Conservation (phyloP, 2,797 vertebrate genomes). For the Morus bassanus region DNA sequence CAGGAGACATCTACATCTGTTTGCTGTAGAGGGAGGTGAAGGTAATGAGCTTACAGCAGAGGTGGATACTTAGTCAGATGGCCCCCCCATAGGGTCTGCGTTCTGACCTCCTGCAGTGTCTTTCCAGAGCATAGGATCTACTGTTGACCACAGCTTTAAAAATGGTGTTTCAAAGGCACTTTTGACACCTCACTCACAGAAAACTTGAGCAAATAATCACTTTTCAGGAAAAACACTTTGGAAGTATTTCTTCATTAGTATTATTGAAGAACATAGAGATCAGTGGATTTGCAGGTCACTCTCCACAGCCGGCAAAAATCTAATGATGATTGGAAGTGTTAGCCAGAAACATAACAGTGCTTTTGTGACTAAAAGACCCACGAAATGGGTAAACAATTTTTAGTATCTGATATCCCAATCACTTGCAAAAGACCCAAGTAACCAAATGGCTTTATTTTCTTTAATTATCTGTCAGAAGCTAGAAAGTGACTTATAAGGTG, state of each 20-base stretch:
- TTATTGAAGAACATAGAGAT: not conserved
- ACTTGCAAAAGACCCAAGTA: not conserved
- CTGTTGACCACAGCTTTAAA: not conserved
- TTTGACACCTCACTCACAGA: not conserved
- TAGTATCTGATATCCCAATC: not conserved
- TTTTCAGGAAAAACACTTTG: not conserved
- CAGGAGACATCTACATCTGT: accelerated
- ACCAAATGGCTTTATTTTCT: not conserved
- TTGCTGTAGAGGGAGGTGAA: not conserved
- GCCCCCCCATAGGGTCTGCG: not conserved
- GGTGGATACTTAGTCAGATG: not conserved
- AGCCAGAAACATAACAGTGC: not conserved
- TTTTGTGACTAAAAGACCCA: not conserved
- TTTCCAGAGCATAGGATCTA: not conserved
- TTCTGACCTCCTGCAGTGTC: not conserved
- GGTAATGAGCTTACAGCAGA: not conserved
- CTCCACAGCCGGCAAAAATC: not conserved
- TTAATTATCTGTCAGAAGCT: not conserved
- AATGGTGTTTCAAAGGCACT: not conserved
- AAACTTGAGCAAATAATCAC: not conserved
- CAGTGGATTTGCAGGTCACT: not conserved
- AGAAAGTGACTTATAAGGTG: not conserved
- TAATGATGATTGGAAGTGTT: not conserved
- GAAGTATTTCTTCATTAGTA: not conserved
- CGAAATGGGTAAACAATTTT: not conserved